Base-by-base conservation (phyloP, 2,113 vertebrate genomes). In the Varanus salvator region DNA sequence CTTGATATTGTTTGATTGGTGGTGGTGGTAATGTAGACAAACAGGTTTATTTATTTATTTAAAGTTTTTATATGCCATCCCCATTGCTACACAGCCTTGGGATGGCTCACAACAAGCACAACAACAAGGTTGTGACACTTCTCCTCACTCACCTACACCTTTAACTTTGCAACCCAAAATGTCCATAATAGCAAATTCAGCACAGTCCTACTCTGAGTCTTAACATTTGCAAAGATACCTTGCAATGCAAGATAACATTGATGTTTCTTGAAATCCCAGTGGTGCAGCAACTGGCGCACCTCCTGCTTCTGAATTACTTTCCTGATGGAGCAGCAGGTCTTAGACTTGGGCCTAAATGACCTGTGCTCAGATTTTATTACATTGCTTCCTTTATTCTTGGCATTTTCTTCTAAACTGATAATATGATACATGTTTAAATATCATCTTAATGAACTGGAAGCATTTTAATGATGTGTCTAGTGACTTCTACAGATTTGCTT, bases 381-480 rank as follows among this genome's bases (percentile, higher is more conserved):
- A 44, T 82, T 91, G 8, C 6, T 57, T 89, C 15, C 8, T 0
- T 25, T 75, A 86, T 0, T 52, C 8, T 85, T 86, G 3, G 0
- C 1, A 1, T 77, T 92, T 94, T 38, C 94, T 76, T 86, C 71
- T 14, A 4, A 69, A 19, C 52, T 82, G 86, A 54, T 38, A 44
- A 82, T 0, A 0, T 29, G 71, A 57, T 64, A 66, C 25, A 44
- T 0, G 0, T 84, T 88, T 76, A 83, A 91, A 81, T 3, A 91
- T 82, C 87, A 90, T 3, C 6, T 4, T 87, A 69, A 90, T 86
- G 5, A 75, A 80, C 66, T 90, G 87, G 57, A 83, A 93, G 72
- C 84, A 78, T 52, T 93, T 91, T 84, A 85, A 81, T 2, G 5
- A 92, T 85, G 2, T 68, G 68, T 6, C 34, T 25, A 8, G 48